Base-by-base conservation (phyloP, 2,888 invertebrate species). In the Heliconius sara region DNA sequence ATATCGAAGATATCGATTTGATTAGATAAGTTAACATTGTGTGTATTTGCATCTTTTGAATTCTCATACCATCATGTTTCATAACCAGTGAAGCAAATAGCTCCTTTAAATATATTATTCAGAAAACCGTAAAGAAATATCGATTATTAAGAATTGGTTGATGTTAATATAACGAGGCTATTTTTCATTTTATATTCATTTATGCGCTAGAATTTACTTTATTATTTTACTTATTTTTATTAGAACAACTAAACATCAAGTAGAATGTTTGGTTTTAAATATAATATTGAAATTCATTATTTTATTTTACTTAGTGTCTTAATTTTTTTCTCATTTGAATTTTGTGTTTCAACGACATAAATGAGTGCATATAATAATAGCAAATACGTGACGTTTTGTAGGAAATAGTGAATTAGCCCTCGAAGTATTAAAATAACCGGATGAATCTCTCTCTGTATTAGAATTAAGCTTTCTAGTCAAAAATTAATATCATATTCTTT, bases 381-480 rank as follows among this genome's bases (percentile, higher is more conserved):
- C 19, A 22, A n/a, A 60, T 34, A 39, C n/a, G n/a, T n/a, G n/a
- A 19, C 52, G 47, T 63, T 19, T 65, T 19, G 10, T 75, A 43
- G 27, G 13, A 75, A 66, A 86, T 88, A 47, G 70, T 88, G 86
- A 86, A 87, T 86, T 84, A 89, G 86, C 85, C 88, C 89, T 91
- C 87, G 88, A 87, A 89, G 89, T 94, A 94, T 94, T 94, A 94
- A 52, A 93, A 93, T 88, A 87, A 88, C 89, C 89, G 80, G 91
- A 93, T 90, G 94, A 94, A 94, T 94, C 95, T 94, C 94, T 93
- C 91, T 93, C 92, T 94, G 93, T 94, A 93, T 94, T 94, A 93
- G 91, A 91, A 90, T 90, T 92, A 93, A 94, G 91, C 89, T 90
- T 91, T 95, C 95, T 95, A 95, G 95, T 95, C 95, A 95, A 95